Percentiles rank a stretch among this genome's conserved stretches.
Evolutionary conservation across 2,113 vertebrate species (phyloP).

Genomic region (Leptosomus discolor): DNA sequence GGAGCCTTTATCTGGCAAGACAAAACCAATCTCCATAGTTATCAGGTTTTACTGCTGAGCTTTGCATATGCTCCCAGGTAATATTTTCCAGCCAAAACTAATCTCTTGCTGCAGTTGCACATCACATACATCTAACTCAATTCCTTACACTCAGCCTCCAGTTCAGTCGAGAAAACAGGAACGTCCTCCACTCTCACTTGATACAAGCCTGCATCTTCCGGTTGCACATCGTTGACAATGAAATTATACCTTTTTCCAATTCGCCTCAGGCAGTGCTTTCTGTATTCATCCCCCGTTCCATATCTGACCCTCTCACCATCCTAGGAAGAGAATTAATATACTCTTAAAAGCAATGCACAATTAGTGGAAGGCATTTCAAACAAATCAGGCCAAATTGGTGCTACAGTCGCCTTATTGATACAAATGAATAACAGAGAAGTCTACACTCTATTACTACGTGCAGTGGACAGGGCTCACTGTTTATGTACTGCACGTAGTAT

Average conservation of each 20-base stretch:
- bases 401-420: background rate
- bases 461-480: background rate
- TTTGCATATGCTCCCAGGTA: background rate
- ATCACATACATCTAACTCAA: background rate
- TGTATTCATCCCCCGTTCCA: conserved; percentile 33
- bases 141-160: conserved; percentile 73
- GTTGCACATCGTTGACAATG: conserved; percentile 77
- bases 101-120: background rate
- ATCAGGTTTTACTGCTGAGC: background rate
- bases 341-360: background rate
- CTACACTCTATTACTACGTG: background rate
- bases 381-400: background rate
- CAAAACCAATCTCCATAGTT: background rate
- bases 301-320: conserved; percentile 74
- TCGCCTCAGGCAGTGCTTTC: conserved; percentile 63
- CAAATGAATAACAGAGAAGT: background rate
- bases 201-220: conserved; percentile 87
- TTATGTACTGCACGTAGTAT: background rate
- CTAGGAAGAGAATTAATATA: conserved; percentile 42
- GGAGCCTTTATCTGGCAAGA: background rate
- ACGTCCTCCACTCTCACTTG: conserved; percentile 84
- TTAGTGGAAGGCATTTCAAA: background rate
- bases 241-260: conserved; percentile 80
- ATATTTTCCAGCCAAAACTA: background rate
- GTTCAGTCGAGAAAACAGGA: conserved; percentile 81